Percentiles rank a stretch among this genome's conserved stretches.
Conservation (phyloP, 35 echinoderm and acorn worm species). For the Apostichopus parvimensis region DNA sequence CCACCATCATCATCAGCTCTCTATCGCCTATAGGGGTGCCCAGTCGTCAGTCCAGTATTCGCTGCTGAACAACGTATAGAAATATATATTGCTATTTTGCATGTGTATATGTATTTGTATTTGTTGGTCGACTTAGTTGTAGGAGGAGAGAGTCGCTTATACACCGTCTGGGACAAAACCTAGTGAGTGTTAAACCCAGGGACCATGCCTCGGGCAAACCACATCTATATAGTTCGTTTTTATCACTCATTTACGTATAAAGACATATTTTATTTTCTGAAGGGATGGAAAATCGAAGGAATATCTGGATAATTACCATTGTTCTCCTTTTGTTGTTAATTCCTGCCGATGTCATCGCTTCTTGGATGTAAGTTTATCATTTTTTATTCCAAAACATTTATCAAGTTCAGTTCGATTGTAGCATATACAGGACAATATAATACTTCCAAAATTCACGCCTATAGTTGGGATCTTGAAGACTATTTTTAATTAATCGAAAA, state of each 20-base stretch:
- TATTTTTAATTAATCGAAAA: too few relatives aligned
- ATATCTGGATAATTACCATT: constrained; percentile 6
- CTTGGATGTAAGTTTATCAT: constrained; percentile 13
- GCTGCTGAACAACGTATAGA: too few relatives aligned
- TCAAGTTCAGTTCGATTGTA: too few relatives aligned
- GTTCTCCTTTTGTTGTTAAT: background rate
- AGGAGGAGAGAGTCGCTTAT: background rate
- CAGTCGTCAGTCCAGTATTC: background rate
- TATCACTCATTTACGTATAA: background rate
- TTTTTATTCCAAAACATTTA: too few relatives aligned
- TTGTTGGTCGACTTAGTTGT: too few relatives aligned
- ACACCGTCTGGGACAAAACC: background rate
- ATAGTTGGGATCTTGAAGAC: background rate
- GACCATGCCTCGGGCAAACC: constrained; percentile 24
- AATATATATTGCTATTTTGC: too few relatives aligned
- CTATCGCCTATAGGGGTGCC: background rate
- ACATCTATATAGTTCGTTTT: background rate
- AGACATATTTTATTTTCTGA: background rate
- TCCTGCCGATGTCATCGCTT: constrained; percentile 1
- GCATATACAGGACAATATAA: too few relatives aligned
- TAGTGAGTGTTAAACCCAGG: background rate
- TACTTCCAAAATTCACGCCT: background rate
- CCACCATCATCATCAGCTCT: background rate
- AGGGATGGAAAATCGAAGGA: constrained; percentile 14
- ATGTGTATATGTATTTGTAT: too few relatives aligned